Evolutionary conservation across 2,113 vertebrate genomes (phyloP).

Genomic region (Ailuropoda melanoleuca): DNA sequence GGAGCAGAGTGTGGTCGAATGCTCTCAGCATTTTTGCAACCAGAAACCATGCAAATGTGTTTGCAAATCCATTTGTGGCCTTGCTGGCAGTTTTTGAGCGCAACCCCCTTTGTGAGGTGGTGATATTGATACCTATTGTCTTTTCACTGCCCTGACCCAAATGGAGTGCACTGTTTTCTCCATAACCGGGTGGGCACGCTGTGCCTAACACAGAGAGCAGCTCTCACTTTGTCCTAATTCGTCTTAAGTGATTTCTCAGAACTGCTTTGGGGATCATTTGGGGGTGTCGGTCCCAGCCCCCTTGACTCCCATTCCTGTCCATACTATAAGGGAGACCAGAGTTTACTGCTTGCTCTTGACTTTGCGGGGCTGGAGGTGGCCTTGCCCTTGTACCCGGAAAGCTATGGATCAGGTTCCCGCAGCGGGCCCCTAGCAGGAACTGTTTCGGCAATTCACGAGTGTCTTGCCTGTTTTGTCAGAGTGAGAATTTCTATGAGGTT

Average conservation of each 20-base stretch:
- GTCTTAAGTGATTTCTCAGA: background rate
- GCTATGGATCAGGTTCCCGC: background rate
- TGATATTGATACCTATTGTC: background rate
- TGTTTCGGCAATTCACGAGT: background rate
- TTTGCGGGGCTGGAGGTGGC: background rate
- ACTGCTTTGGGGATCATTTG: background rate
- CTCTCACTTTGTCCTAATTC: background rate
- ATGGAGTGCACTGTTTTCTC: background rate
- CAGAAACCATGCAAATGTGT: slow-evolving; percentile 50
- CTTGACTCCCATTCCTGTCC: background rate
- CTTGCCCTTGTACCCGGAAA: background rate
- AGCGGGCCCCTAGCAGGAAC: background rate
- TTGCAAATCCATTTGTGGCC: background rate
- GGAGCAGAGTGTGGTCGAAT: background rate
- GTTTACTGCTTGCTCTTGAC: background rate
- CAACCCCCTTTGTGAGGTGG: background rate
- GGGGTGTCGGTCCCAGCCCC: background rate
- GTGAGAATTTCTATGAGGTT: background rate
- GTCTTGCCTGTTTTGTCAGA: background rate
- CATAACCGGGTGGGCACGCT: background rate
- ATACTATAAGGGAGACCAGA: background rate
- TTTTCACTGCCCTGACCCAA: background rate
- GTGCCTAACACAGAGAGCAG: background rate
- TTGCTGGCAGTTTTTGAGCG: background rate
- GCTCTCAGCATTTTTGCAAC: slow-evolving; percentile 2